Conservation (phyloP, 2,797 vertebrate genomes). For the Enteromius radiatus region DNA sequence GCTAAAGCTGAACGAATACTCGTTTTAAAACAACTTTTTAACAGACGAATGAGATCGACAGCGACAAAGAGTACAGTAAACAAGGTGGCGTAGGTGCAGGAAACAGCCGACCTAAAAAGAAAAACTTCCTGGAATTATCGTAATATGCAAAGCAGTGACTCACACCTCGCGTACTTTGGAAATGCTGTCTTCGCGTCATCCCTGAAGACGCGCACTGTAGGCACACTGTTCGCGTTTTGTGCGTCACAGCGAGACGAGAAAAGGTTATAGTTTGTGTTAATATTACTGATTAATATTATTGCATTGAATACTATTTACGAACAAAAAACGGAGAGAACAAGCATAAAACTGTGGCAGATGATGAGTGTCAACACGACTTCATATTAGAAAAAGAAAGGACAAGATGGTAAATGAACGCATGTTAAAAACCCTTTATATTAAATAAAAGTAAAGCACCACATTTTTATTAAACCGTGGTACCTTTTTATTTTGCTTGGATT, state of each 20-base stretch:
- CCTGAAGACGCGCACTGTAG: neutral
- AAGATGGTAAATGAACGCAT: neutral
- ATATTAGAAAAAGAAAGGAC: neutral
- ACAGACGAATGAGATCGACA: neutral
- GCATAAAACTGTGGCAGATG: too few relatives aligned
- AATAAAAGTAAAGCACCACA: neutral
- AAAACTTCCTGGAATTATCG: conserved; percentile 59
- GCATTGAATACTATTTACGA: neutral
- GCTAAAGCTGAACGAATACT: neutral
- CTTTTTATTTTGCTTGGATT: neutral
- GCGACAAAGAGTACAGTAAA: neutral
- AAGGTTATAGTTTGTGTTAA: neutral
- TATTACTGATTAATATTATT: neutral
- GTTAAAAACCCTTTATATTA: neutral
- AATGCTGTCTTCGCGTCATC: neutral
- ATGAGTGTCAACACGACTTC: neutral
- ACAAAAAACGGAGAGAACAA: neutral
- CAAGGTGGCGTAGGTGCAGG: neutral
- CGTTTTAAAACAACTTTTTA: neutral
- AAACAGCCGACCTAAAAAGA: conserved; percentile 21
- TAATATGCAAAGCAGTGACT: conserved; percentile 16
- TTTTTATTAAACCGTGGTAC: neutral
- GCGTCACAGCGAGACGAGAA: neutral
- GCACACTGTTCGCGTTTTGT: neutral
- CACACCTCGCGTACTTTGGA: conserved; percentile 19